Evolutionary conservation across 1,140 invertebrate species (phyloP).

Genomic region (Diuraphis noxia): DNA sequence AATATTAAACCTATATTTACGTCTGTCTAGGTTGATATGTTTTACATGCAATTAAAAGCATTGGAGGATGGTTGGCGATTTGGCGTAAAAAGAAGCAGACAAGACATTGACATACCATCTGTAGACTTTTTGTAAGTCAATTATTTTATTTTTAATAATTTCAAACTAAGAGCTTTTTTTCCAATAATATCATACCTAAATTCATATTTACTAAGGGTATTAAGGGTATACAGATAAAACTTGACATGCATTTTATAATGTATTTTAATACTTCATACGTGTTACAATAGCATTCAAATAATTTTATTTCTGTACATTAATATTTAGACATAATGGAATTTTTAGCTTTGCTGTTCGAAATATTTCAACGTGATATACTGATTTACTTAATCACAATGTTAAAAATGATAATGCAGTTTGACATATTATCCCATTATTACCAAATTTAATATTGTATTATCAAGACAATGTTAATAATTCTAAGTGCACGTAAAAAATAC

Average conservation of each 20-base stretch:
- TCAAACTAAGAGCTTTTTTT: not conserved
- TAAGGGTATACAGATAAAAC: not conserved
- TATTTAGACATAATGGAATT: not conserved
- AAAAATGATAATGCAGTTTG: not conserved
- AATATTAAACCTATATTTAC: slow-evolving; percentile 53
- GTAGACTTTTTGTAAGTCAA: slow-evolving; percentile 67
- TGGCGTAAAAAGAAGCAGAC: slow-evolving; percentile 68
- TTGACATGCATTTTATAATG: not conserved
- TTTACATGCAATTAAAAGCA: slow-evolving; percentile 72
- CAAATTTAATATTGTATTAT: not conserved
- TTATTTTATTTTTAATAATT: not conserved
- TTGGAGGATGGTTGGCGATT: slow-evolving; percentile 71
- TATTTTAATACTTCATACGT: not conserved
- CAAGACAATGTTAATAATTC: not conserved
- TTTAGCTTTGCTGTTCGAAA: not conserved
- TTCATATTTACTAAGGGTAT: not conserved
- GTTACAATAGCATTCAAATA: not conserved
- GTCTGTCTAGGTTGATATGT: slow-evolving; percentile 66
- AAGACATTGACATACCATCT: slow-evolving; percentile 63
- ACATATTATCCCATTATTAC: not conserved
- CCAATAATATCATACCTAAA: not conserved
- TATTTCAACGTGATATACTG: not conserved
- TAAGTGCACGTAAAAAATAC: not conserved
- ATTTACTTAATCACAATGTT: not conserved
- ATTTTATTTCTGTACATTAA: not conserved